Evolutionary conservation across 2,797 vertebrate genomes (phyloP), one percentile per base, ranked within the genome.

Genomic region (Coregonus suidteri): DNA sequence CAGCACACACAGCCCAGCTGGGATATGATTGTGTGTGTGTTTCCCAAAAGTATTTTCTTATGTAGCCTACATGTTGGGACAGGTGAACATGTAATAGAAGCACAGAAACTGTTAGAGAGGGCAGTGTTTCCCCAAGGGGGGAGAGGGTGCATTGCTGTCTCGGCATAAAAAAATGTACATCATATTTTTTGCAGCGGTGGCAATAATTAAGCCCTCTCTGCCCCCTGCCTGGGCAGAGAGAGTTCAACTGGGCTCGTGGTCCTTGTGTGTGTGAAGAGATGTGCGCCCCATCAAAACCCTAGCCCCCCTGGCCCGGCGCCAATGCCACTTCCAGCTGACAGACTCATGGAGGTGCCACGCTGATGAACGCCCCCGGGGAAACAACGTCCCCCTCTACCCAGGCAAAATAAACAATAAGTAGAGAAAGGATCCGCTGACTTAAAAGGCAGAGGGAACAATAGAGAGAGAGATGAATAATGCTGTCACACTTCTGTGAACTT

Each of bases 351-450:
- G 25, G 64, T 25, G 75, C 72, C 75, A 37, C 67, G n/a, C 68
- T 74, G 77, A 79, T 73, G 76, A 51, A 75, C 47, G 20, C 80
- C 74, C 73, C 52, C 52, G 37, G 52, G 77, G 77, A 83, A 73
- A 74, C 56, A 11, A 47, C 20, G 9, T 15, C 31, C 47, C 64
- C 30, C 64, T 31, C 64, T 18, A 35, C 11, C 0, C 34, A 76
- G 53, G 34, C 65, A 76, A 74, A 77, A 18, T 64, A 80, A 74
- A 56, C 82, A 68, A 15, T 25, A 67, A 56, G 34, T 71, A 13
- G 20, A 53, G 20, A n/a, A 76, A 54, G 52, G 34, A 25, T 20
- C n/a, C 9, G 15, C 37, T 7, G 4, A 65, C n/a, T 41, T 62
- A 9, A 6, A 74, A 82, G 69, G 6, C n/a, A 11, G 64, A 62